phyloP scores from a whole-genome alignment of 1,140 invertebrate species.

The Heterodera schachtii region DNA sequence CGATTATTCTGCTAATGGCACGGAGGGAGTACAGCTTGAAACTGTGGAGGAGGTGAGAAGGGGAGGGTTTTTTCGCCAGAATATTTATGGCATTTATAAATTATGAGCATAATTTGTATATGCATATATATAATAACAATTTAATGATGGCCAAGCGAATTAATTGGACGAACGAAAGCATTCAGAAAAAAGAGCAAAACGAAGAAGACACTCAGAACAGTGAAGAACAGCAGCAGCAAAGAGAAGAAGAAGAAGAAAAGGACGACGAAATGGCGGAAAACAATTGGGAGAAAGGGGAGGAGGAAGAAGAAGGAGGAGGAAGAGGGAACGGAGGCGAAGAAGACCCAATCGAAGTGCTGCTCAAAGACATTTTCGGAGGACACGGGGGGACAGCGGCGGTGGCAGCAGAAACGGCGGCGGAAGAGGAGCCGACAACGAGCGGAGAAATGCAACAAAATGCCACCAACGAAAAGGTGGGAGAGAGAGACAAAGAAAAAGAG shows the following conservation, averaged over 20 bases:
- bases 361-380: background rate
- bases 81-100: background rate
- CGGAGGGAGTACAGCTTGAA: background rate
- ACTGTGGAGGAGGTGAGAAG: constrained; percentile 3
- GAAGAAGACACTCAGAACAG: background rate
- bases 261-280: background rate
- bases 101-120: too few relatives aligned
- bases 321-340: background rate
- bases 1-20: constrained; percentile 16
- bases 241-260: background rate
- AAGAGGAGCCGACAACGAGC: background rate
- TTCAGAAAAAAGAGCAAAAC: background rate
- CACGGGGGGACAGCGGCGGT: background rate
- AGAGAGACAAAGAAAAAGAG: too few relatives aligned
- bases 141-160: too few relatives aligned
- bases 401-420: background rate
- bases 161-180: background rate
- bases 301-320: background rate
- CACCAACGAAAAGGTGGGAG: background rate
- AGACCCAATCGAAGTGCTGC: background rate
- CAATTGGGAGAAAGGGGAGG: background rate
- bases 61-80: background rate
- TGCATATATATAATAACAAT: too few relatives aligned
- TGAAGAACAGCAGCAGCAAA: background rate
- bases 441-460: background rate